These are phyloP conservation scores for Chelon auratus DNA, from an alignment of 2,797 vertebrate species.

Conservation along the genomic window DNA sequence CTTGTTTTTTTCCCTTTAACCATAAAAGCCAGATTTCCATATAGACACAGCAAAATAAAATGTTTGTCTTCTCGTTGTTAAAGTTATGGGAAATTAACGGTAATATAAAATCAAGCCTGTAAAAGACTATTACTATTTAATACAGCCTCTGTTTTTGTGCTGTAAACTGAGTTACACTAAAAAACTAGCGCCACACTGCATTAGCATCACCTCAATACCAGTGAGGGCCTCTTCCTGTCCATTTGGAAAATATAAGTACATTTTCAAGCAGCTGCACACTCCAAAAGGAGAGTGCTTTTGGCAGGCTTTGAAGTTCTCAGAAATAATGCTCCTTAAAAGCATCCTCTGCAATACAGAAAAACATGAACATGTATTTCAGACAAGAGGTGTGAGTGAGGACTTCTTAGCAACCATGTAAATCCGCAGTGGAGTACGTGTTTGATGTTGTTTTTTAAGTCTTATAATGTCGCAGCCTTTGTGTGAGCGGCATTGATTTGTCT, in stretches of 20 bases:
- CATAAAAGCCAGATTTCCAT: slow-evolving; percentile 61
- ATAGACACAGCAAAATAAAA: slow-evolving; percentile 53
- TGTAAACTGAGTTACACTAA: slow-evolving; percentile 58
- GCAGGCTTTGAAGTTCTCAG: slow-evolving; percentile 85
- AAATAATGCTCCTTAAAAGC: slow-evolving; percentile 87
- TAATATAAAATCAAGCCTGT: slow-evolving; percentile 52
- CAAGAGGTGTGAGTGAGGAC: slow-evolving; percentile 65
- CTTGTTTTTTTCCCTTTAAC: slow-evolving; percentile 46
- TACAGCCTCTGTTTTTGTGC: slow-evolving; percentile 57
- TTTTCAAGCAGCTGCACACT: slow-evolving; percentile 81
- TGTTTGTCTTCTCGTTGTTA: slow-evolving; percentile 55
- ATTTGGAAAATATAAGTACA: slow-evolving; percentile 86
- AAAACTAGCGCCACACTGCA: slow-evolving; percentile 68
- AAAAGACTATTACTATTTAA: slow-evolving; percentile 70
- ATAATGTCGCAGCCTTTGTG: slow-evolving; percentile 22
- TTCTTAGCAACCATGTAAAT: slow-evolving; percentile 74
- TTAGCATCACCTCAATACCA: slow-evolving; percentile 82
- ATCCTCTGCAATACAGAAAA: slow-evolving; percentile 76
- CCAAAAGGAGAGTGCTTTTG: slow-evolving; percentile 82
- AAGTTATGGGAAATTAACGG: slow-evolving; percentile 61
- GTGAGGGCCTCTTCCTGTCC: slow-evolving; percentile 82
- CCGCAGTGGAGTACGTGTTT: slow-evolving; percentile 63
- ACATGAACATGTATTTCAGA: slow-evolving; percentile 75
- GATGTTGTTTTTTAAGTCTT: slow-evolving; percentile 56
- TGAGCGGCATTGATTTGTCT: slow-evolving; percentile 12